Conservation (phyloP, 2,888 invertebrate species). For the Trisateles emortualis region DNA sequence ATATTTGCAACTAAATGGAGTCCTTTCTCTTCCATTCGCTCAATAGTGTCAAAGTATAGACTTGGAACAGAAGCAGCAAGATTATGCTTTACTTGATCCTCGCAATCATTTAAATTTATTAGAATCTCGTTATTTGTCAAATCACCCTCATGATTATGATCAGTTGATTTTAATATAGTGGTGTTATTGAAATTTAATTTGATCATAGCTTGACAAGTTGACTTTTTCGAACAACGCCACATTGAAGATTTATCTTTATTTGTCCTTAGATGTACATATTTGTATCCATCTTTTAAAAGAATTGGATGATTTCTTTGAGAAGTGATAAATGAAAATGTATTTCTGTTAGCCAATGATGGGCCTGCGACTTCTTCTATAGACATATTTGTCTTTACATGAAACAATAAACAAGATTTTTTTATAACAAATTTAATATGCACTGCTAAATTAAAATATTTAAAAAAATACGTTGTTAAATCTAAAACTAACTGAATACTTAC, state of each 20-base stretch:
- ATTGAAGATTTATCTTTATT: background rate
- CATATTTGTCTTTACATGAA: background rate
- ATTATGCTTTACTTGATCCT: slow-evolving; percentile 8
- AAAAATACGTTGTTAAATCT: background rate
- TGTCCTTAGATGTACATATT: background rate
- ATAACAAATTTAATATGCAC: background rate
- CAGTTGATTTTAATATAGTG: background rate
- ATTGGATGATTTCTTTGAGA: background rate
- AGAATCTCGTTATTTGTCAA: slow-evolving; percentile 2
- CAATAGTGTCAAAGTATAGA: slow-evolving; percentile 6
- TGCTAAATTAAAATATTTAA: background rate
- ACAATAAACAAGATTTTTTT: background rate
- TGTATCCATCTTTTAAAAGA: background rate
- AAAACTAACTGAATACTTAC: background rate
- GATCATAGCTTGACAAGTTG: background rate
- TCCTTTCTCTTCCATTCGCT: slow-evolving; percentile 8
- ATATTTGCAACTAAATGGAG: slow-evolving; percentile 1
- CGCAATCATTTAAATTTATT: slow-evolving; percentile 9
- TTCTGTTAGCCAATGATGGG: background rate
- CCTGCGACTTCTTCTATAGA: slow-evolving; percentile 1
- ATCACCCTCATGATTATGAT: background rate
- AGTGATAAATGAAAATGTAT: background rate
- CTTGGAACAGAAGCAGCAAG: slow-evolving; percentile 5
- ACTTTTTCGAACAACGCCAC: background rate
- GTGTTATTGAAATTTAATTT: background rate